Conservation (phyloP, 2,113 vertebrate species). For the Asarcornis scutulata region DNA sequence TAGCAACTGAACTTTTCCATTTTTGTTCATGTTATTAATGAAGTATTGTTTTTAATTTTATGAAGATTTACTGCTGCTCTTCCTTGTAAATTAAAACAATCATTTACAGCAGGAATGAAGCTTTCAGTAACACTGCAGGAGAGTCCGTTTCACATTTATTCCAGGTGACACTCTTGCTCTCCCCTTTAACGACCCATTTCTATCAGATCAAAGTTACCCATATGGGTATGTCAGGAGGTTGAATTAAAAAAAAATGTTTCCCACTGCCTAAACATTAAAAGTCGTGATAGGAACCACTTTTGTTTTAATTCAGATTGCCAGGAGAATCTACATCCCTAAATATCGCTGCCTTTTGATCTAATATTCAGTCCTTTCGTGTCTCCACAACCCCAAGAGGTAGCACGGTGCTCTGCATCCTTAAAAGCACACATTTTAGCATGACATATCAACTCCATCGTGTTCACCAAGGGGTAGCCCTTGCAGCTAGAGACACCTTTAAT, state of each 20-base stretch:
- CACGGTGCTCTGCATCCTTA: neutral
- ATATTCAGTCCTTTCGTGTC: neutral
- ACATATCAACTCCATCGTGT: neutral
- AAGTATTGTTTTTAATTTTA: slow-evolving; percentile 76
- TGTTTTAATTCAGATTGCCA: neutral
- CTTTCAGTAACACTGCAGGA: neutral
- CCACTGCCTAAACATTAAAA: neutral
- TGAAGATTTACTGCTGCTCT: slow-evolving; percentile 65
- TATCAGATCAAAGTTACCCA: neutral
- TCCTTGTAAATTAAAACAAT: slow-evolving; percentile 72
- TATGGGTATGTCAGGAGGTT: neutral
- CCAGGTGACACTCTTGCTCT: neutral
- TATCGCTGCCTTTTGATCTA: neutral
- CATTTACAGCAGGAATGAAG: slow-evolving; percentile 36
- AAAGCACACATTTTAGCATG: neutral
- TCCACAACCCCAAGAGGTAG: neutral
- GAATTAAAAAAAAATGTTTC: neutral
- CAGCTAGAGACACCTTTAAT: neutral
- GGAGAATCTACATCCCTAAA: neutral
- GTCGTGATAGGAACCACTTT: neutral
- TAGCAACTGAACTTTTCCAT: slow-evolving; percentile 70
- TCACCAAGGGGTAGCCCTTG: neutral
- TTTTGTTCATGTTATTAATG: slow-evolving; percentile 73
- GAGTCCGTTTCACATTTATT: neutral
- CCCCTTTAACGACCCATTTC: neutral